Conservation (phyloP, 1,140 invertebrate species). For the Trigoniulus corallinus region DNA sequence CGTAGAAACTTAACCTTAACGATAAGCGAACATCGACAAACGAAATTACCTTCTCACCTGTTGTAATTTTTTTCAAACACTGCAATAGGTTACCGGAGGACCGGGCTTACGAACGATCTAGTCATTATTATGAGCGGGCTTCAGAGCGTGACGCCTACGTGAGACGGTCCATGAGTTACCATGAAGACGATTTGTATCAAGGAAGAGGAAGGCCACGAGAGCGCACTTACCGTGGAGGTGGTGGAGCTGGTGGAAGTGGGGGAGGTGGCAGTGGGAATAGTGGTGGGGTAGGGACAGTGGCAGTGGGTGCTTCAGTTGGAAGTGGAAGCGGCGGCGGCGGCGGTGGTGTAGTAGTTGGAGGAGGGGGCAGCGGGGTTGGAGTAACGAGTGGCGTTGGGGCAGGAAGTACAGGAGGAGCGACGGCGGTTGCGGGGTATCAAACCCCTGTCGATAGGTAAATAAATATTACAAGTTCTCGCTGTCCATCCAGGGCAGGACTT, state of each 20-base stretch:
- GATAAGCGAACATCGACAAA: too few species aligned
- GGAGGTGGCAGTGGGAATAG: slow-evolving; percentile 7
- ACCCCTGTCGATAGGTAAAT: slow-evolving; percentile 1
- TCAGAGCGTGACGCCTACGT: slow-evolving; percentile 18
- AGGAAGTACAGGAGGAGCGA: not conserved
- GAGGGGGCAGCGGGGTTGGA: slow-evolving; percentile 7
- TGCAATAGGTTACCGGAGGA: slow-evolving; percentile 13
- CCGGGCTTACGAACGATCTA: slow-evolving; percentile 28
- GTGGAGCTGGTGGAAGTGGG: slow-evolving; percentile 19
- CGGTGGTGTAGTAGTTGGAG: slow-evolving; percentile 9
- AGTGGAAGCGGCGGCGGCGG: slow-evolving; percentile 8
- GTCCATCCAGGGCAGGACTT: too few species aligned
- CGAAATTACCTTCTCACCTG: too few species aligned
- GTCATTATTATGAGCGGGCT: slow-evolving; percentile 30
- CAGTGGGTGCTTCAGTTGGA: slow-evolving; percentile 9
- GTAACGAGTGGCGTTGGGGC: not conserved
- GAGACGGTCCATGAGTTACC: slow-evolving; percentile 18
- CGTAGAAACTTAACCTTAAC: too few species aligned
- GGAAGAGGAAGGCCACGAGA: slow-evolving; percentile 18
- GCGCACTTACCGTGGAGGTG: slow-evolving; percentile 22
- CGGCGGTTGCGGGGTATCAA: not conserved
- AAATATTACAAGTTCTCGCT: not conserved
- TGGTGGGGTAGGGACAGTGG: slow-evolving; percentile 4
- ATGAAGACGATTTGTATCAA: slow-evolving; percentile 20
- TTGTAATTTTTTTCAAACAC: too few species aligned